A percentile compares a stretch with the other conserved stretches of the same genome.
Evolutionary conservation across 2,797 vertebrate species (phyloP).

Genomic region (Tinamus major): DNA sequence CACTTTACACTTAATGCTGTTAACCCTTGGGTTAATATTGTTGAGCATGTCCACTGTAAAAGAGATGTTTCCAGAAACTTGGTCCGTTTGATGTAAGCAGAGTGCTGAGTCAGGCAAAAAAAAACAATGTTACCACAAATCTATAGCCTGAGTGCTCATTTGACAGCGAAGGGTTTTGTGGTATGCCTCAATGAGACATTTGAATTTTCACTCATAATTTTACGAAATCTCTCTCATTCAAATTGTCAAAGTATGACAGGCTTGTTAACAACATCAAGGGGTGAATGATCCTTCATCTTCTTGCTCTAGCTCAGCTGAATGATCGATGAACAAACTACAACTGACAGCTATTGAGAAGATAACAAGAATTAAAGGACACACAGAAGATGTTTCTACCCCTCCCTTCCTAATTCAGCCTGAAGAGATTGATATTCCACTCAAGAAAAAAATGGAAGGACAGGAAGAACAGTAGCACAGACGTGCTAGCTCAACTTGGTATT

Average conservation of each 20-base stretch:
- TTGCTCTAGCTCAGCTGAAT: slow-evolving; percentile 59
- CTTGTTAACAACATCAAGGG: slow-evolving; percentile 64
- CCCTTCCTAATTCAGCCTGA: slow-evolving; percentile 2
- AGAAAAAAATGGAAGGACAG: background rate
- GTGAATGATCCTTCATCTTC: slow-evolving; percentile 65
- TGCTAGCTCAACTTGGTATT: background rate
- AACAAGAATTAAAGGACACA: slow-evolving; percentile 52
- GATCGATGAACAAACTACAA: slow-evolving; percentile 68
- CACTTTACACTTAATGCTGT: background rate
- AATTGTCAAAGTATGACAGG: slow-evolving; percentile 63
- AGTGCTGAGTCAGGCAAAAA: slow-evolving; percentile 4
- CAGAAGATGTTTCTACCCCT: slow-evolving; percentile 32
- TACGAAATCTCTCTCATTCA: slow-evolving; percentile 62
- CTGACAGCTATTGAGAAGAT: slow-evolving; percentile 45
- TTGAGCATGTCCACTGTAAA: background rate
- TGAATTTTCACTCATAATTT: slow-evolving; percentile 63
- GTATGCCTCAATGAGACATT: slow-evolving; percentile 27
- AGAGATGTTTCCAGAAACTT: slow-evolving; percentile 7
- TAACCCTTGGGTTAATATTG: background rate
- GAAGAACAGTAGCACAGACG: background rate
- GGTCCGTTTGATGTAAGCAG: background rate
- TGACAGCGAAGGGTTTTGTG: slow-evolving; percentile 56
- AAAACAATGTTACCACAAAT: background rate
- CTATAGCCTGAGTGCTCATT: slow-evolving; percentile 3
- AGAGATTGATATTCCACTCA: background rate